phyloP scores from a whole-genome alignment of 2,797 vertebrate genomes.

The Neoniphon sammara region DNA sequence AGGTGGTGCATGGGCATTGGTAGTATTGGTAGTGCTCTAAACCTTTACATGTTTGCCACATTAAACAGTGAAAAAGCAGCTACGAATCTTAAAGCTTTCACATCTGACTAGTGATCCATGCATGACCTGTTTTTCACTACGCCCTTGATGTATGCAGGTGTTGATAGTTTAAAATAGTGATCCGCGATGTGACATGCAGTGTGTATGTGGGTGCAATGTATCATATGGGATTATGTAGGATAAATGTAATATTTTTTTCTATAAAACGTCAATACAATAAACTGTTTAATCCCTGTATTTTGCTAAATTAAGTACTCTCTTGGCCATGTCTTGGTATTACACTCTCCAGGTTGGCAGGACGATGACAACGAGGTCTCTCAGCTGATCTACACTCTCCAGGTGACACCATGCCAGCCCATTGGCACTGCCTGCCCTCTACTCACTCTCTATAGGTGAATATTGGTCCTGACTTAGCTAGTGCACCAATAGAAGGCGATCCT shows the following conservation, averaged over 20 bases:
- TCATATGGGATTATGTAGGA: neutral
- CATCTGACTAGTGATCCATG: neutral
- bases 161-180: neutral
- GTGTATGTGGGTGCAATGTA: neutral
- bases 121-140: neutral
- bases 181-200: neutral
- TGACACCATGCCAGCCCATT: constrained; percentile 65
- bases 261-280: no score
- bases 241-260: neutral
- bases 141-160: neutral
- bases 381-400: constrained; percentile 83
- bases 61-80: neutral
- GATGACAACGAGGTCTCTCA: constrained; percentile 71
- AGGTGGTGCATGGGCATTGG: neutral
- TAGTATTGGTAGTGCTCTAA: no score
- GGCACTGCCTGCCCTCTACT: constrained; percentile 68
- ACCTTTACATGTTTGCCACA: neutral
- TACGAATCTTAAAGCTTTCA: neutral
- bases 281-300: neutral
- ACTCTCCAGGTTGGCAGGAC: constrained; percentile 79
- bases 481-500: neutral
- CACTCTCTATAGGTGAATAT: constrained; percentile 80
- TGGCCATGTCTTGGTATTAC: neutral
- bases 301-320: constrained; percentile 3
- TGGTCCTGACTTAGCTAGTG: neutral